Base-by-base conservation (phyloP, 2,888 invertebrate species). In the Scaptomyza parva region DNA sequence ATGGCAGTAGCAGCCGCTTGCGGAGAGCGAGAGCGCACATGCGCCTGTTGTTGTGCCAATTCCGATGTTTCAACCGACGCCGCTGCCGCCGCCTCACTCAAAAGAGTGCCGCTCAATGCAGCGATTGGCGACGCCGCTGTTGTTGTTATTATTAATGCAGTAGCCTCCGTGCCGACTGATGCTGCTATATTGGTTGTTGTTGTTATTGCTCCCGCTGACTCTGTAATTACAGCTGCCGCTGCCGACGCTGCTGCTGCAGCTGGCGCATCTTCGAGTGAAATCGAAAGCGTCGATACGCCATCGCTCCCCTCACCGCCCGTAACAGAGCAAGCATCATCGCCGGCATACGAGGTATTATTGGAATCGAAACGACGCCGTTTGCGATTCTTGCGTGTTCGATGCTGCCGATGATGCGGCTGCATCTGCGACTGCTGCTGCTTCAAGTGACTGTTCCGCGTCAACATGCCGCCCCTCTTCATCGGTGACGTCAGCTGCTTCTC, bases 401-500 rank as follows among this genome's bases (percentile, higher is more conserved):
- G 94, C 82, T 93, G 90, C 9, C 83, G 71, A 67, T 88, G 88
- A 57, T 87, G 65, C 44, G 68, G 65, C 50, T 64, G 70, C 53
- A 82, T 50, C 74, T 84, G 51, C 75, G 71, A 64, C 51, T 72
- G 69, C 54, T 82, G 50, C 76, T 72, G 14, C 33, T 78, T 70
- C 33, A 79, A 18, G 2, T 84, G 76, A 22, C 84, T 62, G 24
- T 76, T 71, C 3, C 63, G 86, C 39, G 75, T 78, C 59, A 66
- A 57, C 71, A 92, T 90, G 59, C 81, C 66, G 55, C 87, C 88
- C 0, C 92, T 94, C 78, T 95, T 95, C 86, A 93, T 93, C 55
- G 94, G 96, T 2, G 94, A 96, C 89, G 95, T 95, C 76, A 96
- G 92, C 77, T 95, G 94, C 80, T 96, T 95, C 87, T 96, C 96